A percentile compares a stretch with the other conserved stretches of the same genome.
Conservation (phyloP, 2,113 vertebrate genomes). For the Geothlypis trichas region DNA sequence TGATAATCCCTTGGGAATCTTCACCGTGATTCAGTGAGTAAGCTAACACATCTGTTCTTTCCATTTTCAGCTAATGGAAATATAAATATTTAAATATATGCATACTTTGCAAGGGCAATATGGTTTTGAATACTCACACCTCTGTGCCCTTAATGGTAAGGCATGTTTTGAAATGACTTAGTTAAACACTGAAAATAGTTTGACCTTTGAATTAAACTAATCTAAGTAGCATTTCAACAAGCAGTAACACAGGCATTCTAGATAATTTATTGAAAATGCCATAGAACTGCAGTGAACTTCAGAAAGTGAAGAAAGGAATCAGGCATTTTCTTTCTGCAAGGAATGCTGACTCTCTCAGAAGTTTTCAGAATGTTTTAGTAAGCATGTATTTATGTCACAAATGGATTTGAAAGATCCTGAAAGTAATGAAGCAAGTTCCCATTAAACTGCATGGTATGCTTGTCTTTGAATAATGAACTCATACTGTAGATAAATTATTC, state of each 20-base stretch:
- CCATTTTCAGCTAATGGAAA: slow-evolving; percentile 9
- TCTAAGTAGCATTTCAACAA: slow-evolving; percentile 27
- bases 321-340: neutral
- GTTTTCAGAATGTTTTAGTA: neutral
- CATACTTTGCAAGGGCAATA: slow-evolving; percentile 36
- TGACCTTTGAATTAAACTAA: slow-evolving; percentile 58
- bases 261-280: slow-evolving; percentile 37
- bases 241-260: neutral
- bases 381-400: neutral
- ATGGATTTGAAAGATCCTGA: neutral
- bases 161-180: slow-evolving; percentile 19
- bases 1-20: slow-evolving; percentile 80
- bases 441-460: neutral
- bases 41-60: neutral
- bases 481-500: neutral
- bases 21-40: slow-evolving; percentile 89
- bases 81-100: slow-evolving; percentile 48
- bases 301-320: neutral
- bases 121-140: neutral
- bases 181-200: slow-evolving; percentile 35
- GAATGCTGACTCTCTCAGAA: neutral
- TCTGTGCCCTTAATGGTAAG: slow-evolving; percentile 21
- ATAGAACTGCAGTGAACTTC: neutral
- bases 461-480: neutral
- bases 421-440: neutral